These are phyloP conservation scores for Folsomia manolachei DNA, from an alignment of 2,888 invertebrate genomes.

Conservation along the genomic window DNA sequence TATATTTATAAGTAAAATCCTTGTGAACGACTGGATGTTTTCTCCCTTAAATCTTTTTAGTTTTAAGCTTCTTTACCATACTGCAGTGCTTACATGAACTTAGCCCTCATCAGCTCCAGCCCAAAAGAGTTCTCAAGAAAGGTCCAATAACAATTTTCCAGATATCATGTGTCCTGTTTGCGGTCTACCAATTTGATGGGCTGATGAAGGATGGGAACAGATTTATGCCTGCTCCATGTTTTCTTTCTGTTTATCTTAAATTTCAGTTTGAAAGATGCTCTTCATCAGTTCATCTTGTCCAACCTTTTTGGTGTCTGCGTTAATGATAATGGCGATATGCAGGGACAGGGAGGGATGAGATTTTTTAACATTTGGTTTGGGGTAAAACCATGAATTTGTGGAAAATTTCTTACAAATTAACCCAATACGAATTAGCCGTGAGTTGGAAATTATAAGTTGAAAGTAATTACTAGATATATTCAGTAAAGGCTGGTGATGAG, in stretches of 20 bases:
- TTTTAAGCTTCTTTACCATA: neutral
- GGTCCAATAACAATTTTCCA: neutral
- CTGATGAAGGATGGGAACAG: constrained; percentile 17
- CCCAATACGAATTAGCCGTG: neutral
- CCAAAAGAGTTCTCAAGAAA: constrained; percentile 1
- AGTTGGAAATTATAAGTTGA: no score
- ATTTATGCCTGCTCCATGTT: constrained; percentile 9
- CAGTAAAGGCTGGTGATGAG: no score
- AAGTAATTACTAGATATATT: no score
- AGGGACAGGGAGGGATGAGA: neutral
- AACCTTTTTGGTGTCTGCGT: neutral
- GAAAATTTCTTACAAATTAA: neutral
- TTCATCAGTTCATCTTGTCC: neutral
- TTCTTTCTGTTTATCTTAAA: constrained; percentile 4
- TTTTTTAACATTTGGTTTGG: neutral
- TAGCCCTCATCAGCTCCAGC: neutral
- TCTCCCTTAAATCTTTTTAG: neutral
- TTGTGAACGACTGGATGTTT: neutral
- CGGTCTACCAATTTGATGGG: constrained; percentile 14
- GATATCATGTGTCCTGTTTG: constrained; percentile 16
- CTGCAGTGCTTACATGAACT: no score
- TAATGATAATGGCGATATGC: neutral
- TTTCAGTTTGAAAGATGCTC: constrained; percentile 3
- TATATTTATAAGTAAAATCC: neutral
- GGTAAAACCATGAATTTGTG: neutral